Percentiles rank a stretch among this genome's conserved stretches.
These are phyloP conservation scores for Xiphophorus maculatus DNA, from an alignment of 2,113 vertebrate genomes.

Conservation along the genomic window DNA sequence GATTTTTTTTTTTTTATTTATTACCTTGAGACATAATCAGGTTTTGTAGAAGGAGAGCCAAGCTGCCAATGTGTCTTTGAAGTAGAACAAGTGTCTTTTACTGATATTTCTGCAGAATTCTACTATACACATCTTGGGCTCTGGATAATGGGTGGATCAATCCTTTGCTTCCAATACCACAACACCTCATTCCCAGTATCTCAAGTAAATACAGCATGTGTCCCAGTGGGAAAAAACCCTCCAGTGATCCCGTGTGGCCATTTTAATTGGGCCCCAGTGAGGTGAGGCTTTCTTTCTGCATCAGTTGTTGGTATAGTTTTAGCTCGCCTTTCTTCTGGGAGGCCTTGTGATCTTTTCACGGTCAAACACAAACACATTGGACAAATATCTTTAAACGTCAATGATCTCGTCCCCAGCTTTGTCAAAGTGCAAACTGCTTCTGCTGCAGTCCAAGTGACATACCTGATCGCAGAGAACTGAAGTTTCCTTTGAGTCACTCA, in stretches of 20 bases:
- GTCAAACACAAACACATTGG: slow-evolving; percentile 15
- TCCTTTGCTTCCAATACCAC: slow-evolving; percentile 36
- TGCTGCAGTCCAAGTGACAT: slow-evolving; percentile 12
- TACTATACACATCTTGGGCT: slow-evolving; percentile 33
- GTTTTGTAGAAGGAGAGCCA: slow-evolving; percentile 20
- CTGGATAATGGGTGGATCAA: slow-evolving; percentile 30
- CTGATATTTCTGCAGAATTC: slow-evolving; percentile 39
- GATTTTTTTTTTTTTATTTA: slow-evolving; percentile 26
- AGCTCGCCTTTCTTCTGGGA: slow-evolving; percentile 17
- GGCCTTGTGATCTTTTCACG: slow-evolving; percentile 30
- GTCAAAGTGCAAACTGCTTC: slow-evolving; percentile 9
- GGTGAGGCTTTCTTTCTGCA: slow-evolving; percentile 33
- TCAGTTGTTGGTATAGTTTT: slow-evolving; percentile 15
- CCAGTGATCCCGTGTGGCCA: slow-evolving; percentile 46
- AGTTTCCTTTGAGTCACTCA: background rate
- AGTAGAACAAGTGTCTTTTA: slow-evolving; percentile 29
- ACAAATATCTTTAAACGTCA: slow-evolving; percentile 27
- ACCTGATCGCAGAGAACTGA: slow-evolving; percentile 3
- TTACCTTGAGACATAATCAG: slow-evolving; percentile 24
- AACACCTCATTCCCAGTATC: slow-evolving; percentile 43
- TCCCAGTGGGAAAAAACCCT: slow-evolving; percentile 39
- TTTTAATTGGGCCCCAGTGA: slow-evolving; percentile 71
- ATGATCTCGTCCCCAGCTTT: slow-evolving; percentile 20
- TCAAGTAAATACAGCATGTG: slow-evolving; percentile 23
- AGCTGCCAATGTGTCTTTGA: slow-evolving; percentile 49